Evolutionary conservation across 1,140 invertebrate genomes (phyloP).

Genomic region (Lucilia sericata): DNA sequence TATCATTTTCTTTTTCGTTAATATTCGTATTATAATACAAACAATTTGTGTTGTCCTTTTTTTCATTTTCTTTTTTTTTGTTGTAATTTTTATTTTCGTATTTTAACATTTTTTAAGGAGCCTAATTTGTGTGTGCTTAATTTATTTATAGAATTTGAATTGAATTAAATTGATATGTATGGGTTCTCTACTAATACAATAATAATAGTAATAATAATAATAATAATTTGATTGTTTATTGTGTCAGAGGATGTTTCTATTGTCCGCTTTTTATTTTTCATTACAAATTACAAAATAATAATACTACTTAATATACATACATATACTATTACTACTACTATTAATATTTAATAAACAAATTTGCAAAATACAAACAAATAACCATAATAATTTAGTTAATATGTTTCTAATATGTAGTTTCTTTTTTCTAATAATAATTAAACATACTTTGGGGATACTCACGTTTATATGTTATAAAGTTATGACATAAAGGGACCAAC

Average conservation of each 20-base stretch:
- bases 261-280: conserved; percentile 15
- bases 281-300: background rate
- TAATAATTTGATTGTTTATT: background rate
- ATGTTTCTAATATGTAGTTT: background rate
- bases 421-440: background rate
- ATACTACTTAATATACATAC: no score
- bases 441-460: background rate
- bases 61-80: background rate
- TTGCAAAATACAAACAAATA: background rate
- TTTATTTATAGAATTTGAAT: background rate
- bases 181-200: background rate
- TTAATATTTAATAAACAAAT: background rate
- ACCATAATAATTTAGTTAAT: background rate
- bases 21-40: no score
- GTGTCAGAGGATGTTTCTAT: conserved; percentile 9
- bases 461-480: background rate
- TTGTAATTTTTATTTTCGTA: background rate
- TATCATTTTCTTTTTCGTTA: no score
- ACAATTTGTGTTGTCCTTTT: conserved; percentile 7
- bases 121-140: conserved; percentile 17
- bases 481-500: background rate
- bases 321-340: no score
- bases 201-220: background rate
- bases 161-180: background rate
- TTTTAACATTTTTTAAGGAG: conserved; percentile 3